Base-by-base conservation (phyloP, 2,113 vertebrate genomes). In the Onychorhynchus coronatus region DNA sequence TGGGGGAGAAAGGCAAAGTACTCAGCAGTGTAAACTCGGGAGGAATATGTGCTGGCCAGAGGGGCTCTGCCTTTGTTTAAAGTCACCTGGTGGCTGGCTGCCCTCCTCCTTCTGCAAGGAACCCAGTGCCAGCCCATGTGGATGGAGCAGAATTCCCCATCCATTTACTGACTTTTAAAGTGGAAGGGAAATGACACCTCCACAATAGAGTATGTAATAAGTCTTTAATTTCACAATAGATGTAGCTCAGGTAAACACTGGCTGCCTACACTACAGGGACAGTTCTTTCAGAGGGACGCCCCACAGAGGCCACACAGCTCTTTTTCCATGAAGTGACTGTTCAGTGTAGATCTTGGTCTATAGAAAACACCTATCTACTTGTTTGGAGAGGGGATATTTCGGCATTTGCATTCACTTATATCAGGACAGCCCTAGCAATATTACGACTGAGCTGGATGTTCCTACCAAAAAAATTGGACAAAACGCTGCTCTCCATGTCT, bases 1-100 rank as follows among this genome's bases (percentile, higher is more conserved):
- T n/a, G 12, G 37, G 23, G 9, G 31, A 80, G 44, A 61, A 79
- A 76, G 18, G 46, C 28, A 35, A 72, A 65, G 28, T 14, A 12
- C 14, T 14, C 31, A 33, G 59, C 30, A 24, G 21, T 0, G 0
- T 16, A 15, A 37, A 5, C 31, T 31, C 28, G 2, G 22, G 11
- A 77, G 12, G 28, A 62, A 27, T 0, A 0, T 4, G 10, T n/a
- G 50, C 25, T 73, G 37, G 44, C 13, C 47, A 59, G 41, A 47
- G 17, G 18, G n/a, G 5, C 41, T 56, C 0, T 0, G 66, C 13
- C 16, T 46, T n/a, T 39, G 44, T 53, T 42, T 49, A 62, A 85
- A 75, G 8, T 15, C 61, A 66, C 37, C 12, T n/a, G 8, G 55
- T 1, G 1, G 15, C 41, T 44, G 31, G 11, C 58, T 85, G 47